phyloP scores from a whole-genome alignment of 2,888 invertebrate species.

The Colletes collaris region DNA sequence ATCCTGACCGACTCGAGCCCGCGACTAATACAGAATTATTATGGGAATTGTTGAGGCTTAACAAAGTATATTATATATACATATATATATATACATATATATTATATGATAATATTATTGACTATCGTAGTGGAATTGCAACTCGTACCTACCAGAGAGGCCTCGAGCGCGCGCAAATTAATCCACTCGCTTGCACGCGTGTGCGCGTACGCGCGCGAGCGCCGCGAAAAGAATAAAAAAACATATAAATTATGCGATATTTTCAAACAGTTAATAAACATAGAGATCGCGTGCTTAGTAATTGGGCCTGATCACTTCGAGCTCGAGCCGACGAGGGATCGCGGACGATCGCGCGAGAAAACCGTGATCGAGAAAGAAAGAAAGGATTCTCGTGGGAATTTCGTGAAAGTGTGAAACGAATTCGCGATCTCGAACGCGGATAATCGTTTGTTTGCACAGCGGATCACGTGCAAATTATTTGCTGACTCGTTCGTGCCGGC shows the following conservation, averaged over 20 bases:
- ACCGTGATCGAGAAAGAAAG: background rate
- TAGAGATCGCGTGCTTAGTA: conserved; percentile 57
- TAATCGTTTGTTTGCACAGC: conserved; percentile 23
- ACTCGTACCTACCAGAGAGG: conserved; percentile 61
- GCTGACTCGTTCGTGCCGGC: background rate
- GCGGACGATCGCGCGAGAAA: conserved; percentile 41
- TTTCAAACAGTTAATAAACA: conserved; percentile 62
- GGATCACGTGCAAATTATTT: conserved; percentile 11
- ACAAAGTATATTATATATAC: conserved; percentile 73
- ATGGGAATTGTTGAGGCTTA: conserved; percentile 79
- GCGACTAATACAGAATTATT: conserved; percentile 73
- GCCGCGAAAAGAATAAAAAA: conserved; percentile 7
- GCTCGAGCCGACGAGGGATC: conserved; percentile 40
- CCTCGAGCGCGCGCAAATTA: conserved; percentile 25
- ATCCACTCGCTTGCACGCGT: conserved; percentile 2
- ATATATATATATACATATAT: conserved; percentile 64
- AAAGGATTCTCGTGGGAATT: background rate
- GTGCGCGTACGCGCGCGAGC: conserved; percentile 24
- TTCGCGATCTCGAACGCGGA: background rate
- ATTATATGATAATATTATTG: conserved; percentile 66
- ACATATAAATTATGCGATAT: conserved; percentile 61
- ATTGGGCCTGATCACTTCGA: conserved; percentile 56
- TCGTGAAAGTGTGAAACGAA: conserved; percentile 7
- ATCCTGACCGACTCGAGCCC: conserved; percentile 47
- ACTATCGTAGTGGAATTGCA: conserved; percentile 72